Base-by-base conservation (phyloP, 1,140 invertebrate species). In the Diprion similis region DNA sequence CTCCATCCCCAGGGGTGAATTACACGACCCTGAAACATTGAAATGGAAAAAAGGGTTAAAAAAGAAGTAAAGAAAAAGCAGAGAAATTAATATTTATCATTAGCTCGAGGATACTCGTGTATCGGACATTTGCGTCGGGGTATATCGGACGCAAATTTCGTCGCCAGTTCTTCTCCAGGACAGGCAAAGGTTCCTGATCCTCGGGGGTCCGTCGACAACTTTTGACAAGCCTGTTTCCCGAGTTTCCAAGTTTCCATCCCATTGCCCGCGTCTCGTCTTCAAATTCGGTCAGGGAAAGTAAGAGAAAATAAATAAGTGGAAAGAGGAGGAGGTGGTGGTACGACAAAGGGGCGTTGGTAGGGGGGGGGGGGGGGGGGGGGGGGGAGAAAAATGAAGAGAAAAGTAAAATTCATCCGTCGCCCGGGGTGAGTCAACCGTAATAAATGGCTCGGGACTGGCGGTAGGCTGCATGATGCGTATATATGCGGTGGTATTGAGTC, bases 1-100 rank as follows among this genome's bases (percentile, higher is more conserved):
- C 84, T 93, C 91, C 92, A 94, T 92, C 71, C 93, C 93, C 70
- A 94, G 86, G 45, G 92, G 86, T 70, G 83, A 83, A 79, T 89
- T 89, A 84, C 92, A 93, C 75, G 87, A 87, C 80, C 88, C 91
- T 92, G 87, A 73, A 88, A 89, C 75, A 85, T 59, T 59, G 48
- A n/a, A n/a, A n/a, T 37, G 2, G 51, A 82, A 82, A 80, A 85
- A 51, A 47, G n/a, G 51, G 68, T 72, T 76, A 66, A 71, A 76
- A 70, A 70, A 66, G 65, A 74, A 76, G 37, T 67, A 11, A 45
- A 65, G 68, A 37, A 37, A 37, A 66, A 66, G 74, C 0, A 11
- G 10, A 18, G 17, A 18, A 67, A 18, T 18, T 37, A 67, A 67
- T 67, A 67, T 68, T 19, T 11, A 68, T 45, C 66, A 19, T 10